Evolutionary conservation across 1,140 invertebrate species (phyloP), one percentile per base, ranked within the genome.

Genomic region (Cheumatopsyche charites): DNA sequence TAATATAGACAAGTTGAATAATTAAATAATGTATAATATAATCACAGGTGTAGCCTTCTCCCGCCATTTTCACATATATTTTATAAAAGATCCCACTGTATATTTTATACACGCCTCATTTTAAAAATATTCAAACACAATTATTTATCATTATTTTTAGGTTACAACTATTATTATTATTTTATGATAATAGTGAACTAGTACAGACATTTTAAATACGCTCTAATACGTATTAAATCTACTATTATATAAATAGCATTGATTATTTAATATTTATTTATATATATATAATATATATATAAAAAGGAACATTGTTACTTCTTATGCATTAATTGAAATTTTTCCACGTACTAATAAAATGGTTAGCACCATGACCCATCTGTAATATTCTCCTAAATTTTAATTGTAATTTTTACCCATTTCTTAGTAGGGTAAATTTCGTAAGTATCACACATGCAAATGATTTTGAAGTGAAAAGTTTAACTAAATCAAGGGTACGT

Each of bases 381-480:
- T 76, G 72, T 66, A 73, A 76, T 76, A 73, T 72, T 76, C 75
- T 73, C 72, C 69, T 73, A 76, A 76, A 73, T 58, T 76, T 76
- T 76, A 76, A 76, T 76, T 76, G 75, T 76, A 69, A 73, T 76
- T 73, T 74, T 76, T 76, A 76, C 75, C 75, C 75, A 76, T 76
- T 76, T 76, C 47, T 76, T 76, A 76, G 75, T 76, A 76, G 71
- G 74, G 62, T 67, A 43, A 52, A 47, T 55, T 55, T 52, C 63
- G 36, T 25, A 58, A 29, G 47, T 49, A 55, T 45, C 17, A 55
- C 55, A 41, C 15, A 25, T 47, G 25, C 23, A 5, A n/a, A n/a
- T 17, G 42, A 36, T 36, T 3, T 36, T 36, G 9, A 36, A 9
- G 3, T 36, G 9, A 9, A 4, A 4, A 36, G 29, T 36, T 36